These are phyloP conservation scores for Bombus superbus DNA, from an alignment of 1,140 invertebrate species.

Conservation along the genomic window DNA sequence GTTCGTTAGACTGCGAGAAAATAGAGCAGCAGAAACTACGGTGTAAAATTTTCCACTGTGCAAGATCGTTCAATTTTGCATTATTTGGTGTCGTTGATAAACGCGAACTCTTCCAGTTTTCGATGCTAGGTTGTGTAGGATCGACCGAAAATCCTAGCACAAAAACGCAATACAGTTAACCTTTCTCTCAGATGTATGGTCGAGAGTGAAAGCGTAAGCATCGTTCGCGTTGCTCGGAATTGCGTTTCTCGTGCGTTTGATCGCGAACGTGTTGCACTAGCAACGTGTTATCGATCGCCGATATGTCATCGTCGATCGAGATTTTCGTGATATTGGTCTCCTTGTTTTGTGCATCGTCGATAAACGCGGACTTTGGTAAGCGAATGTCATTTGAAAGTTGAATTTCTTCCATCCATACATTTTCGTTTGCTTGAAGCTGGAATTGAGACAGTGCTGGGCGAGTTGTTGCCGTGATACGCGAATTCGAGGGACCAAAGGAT, in stretches of 20 bases:
- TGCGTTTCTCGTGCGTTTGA: background rate
- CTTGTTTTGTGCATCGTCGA: slow-evolving; percentile 1
- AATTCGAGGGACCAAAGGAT: accelerated
- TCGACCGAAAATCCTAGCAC: slow-evolving; percentile 66
- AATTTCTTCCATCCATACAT: background rate
- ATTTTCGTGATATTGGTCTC: background rate
- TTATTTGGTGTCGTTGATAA: too few species aligned
- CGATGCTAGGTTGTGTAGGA: slow-evolving; percentile 68
- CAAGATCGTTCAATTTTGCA: too few species aligned
- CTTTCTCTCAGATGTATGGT: slow-evolving; percentile 72
- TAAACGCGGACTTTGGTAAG: slow-evolving; percentile 51
- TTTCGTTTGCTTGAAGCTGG: too few species aligned
- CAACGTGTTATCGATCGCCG: background rate
- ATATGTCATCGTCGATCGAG: background rate
- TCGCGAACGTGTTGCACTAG: background rate
- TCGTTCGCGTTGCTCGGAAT: slow-evolving; percentile 11
- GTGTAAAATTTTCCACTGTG: background rate
- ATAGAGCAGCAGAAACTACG: background rate
- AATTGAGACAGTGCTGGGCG: background rate
- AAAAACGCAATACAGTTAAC: slow-evolving; percentile 15
- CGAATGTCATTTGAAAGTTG: background rate
- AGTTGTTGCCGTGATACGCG: too few species aligned
- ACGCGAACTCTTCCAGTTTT: background rate
- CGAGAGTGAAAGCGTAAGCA: slow-evolving; percentile 79
- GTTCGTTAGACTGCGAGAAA: background rate